These are phyloP conservation scores for Ictidomys tridecemlineatus DNA, from an alignment of 2,113 vertebrate species.

Conservation along the genomic window DNA sequence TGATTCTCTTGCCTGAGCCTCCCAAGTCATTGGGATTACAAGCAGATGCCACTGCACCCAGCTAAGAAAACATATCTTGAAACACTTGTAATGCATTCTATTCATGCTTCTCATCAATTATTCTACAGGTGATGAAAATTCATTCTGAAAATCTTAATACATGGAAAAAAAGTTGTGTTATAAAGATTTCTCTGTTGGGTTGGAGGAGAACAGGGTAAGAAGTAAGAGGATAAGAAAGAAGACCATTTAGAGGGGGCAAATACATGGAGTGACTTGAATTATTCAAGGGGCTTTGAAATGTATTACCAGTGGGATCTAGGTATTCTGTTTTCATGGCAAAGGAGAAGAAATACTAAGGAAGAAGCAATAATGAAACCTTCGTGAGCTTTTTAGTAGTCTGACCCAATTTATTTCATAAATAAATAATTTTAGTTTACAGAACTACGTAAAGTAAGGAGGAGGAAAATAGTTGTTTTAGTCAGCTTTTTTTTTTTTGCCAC, in stretches of 20 bases:
- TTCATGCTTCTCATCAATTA: not conserved
- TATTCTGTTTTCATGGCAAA: not conserved
- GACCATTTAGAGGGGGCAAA: not conserved
- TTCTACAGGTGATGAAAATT: not conserved
- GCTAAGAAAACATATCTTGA: not conserved
- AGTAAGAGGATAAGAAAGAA: not conserved
- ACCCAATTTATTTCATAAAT: constrained; percentile 16
- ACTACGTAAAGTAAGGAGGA: not conserved
- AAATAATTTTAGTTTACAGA: not conserved
- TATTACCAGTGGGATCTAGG: not conserved
- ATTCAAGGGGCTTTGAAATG: not conserved
- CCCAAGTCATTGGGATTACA: too few species aligned
- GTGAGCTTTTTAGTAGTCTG: not conserved
- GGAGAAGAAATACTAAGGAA: not conserved
- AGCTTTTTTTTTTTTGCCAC: too few species aligned
- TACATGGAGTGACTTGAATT: not conserved
- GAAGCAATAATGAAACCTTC: not conserved
- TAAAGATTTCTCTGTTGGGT: not conserved
- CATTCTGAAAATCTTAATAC: not conserved
- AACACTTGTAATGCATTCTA: not conserved
- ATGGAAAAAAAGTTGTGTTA: not conserved
- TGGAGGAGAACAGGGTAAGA: not conserved
- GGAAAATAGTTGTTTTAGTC: not conserved
- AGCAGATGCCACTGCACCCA: too few species aligned
- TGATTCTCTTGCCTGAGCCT: too few species aligned